Evolutionary conservation across 2,113 vertebrate species (phyloP).

Genomic region (Cricetomys ansorgei): DNA sequence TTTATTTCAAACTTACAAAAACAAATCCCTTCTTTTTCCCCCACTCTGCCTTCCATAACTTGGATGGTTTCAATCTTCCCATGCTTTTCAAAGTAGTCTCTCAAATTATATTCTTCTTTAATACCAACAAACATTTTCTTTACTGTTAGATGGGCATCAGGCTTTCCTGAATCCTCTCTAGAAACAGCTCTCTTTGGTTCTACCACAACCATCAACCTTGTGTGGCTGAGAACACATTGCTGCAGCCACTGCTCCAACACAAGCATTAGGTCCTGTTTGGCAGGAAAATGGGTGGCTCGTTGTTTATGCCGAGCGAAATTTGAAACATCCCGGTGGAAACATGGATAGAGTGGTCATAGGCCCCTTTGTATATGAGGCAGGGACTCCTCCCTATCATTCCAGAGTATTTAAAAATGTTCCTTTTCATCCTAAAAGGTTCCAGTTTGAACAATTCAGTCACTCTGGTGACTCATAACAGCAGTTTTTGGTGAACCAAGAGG

Average conservation of each 20-base stretch:
- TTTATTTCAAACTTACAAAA: not conserved
- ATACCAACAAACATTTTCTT: not conserved
- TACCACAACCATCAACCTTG: not conserved
- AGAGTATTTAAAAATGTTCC: not conserved
- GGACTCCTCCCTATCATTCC: not conserved
- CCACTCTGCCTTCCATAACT: not conserved
- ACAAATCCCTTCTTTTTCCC: not conserved
- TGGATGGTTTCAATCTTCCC: not conserved
- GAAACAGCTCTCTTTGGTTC: not conserved
- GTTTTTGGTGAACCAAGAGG: not conserved
- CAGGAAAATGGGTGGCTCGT: not conserved
- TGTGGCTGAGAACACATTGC: not conserved
- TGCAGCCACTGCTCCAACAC: not conserved
- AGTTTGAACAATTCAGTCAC: not conserved
- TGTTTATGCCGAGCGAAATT: not conserved
- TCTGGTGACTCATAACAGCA: not conserved
- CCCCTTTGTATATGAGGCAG: not conserved
- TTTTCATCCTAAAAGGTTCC: not conserved
- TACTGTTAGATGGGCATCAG: not conserved
- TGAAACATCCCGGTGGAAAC: not conserved
- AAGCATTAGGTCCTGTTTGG: not conserved
- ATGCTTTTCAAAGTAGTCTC: not conserved
- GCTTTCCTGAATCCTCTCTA: not conserved
- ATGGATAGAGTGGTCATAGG: not conserved
- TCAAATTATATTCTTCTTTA: not conserved